Base-by-base conservation (phyloP, 2,888 invertebrate genomes). In the Orgyia antiqua region DNA sequence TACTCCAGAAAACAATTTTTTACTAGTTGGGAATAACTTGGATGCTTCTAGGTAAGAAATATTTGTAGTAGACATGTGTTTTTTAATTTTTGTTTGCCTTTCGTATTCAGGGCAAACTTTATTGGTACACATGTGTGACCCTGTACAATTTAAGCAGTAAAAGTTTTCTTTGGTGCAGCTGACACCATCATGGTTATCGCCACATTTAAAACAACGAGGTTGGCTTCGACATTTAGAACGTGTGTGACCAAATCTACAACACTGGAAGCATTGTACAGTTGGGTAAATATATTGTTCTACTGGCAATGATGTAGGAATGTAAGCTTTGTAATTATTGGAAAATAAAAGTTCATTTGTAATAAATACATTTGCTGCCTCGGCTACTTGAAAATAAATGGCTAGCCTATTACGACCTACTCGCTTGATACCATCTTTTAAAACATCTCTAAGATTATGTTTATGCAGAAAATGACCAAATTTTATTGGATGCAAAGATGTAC, bases 261-360 rank as follows among this genome's bases (percentile, higher is more conserved):
- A 24, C 5, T 24, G 2, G 3, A 2, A 8, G 7, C 24, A 24
- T 12, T 24, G 24, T 3, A 24, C 9, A 5, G 30, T 29, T 2
- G n/a, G 24, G 24, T 10, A 10, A 2, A 21, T 10, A 10, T 21
- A 21, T 10, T 9, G 9, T 10, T 9, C 10, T 10, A 21, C 21
- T 10, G 21, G 10, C 21, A 25, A 24, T 19, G 42, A 10, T 4
- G 21, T 21, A 8, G n/a, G n/a, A n/a, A n/a, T n/a, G n/a, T n/a
- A n/a, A n/a, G n/a, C n/a, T n/a, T n/a, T n/a, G n/a, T n/a, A n/a
- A n/a, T n/a, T n/a, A n/a, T n/a, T n/a, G n/a, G n/a, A n/a, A n/a
- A n/a, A n/a, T n/a, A n/a, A n/a, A n/a, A n/a, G n/a, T n/a, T n/a
- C n/a, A n/a, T n/a, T n/a, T n/a, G n/a, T n/a, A n/a, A n/a, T n/a